These are phyloP conservation scores for Scrobipalpa costella DNA, from an alignment of 2,888 invertebrate species.

Conservation along the genomic window DNA sequence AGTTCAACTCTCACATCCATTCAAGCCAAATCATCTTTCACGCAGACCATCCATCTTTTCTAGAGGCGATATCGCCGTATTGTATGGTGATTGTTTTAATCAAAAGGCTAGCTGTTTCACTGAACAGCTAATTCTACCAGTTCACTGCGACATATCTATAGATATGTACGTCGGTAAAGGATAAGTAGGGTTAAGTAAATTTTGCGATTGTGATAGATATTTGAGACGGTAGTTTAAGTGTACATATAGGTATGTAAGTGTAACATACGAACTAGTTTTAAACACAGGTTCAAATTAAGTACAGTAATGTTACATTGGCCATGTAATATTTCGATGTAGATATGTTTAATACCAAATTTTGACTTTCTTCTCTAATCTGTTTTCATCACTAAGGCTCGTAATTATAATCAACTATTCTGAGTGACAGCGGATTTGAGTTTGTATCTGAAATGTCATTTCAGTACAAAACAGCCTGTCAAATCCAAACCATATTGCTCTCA, in stretches of 20 bases:
- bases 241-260: slow-evolving; percentile 26
- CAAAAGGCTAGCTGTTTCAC: too few species aligned
- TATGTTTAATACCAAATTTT: slow-evolving; percentile 10
- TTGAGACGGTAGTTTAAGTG: slow-evolving; percentile 22
- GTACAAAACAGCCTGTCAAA: too few species aligned
- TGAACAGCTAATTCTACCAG: too few species aligned
- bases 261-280: slow-evolving; percentile 20
- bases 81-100: too few species aligned
- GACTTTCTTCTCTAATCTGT: slow-evolving; percentile 7
- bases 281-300: slow-evolving; percentile 22
- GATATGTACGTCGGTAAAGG: slow-evolving; percentile 17
- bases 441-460: too few species aligned
- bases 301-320: slow-evolving; percentile 6
- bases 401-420: too few species aligned
- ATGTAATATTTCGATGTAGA: slow-evolving; percentile 1
- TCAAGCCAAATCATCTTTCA: too few species aligned
- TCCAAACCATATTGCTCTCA: too few species aligned
- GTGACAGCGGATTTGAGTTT: too few species aligned
- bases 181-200: slow-evolving; percentile 31
- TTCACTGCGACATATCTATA: neutral
- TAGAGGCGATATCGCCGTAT: too few species aligned
- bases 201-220: slow-evolving; percentile 36
- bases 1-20: too few species aligned
- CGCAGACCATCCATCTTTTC: too few species aligned
- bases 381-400: neutral